Percentiles rank a stretch among this genome's conserved stretches.
These are phyloP conservation scores for Geothlypis trichas DNA, from an alignment of 2,113 vertebrate species.

Conservation along the genomic window DNA sequence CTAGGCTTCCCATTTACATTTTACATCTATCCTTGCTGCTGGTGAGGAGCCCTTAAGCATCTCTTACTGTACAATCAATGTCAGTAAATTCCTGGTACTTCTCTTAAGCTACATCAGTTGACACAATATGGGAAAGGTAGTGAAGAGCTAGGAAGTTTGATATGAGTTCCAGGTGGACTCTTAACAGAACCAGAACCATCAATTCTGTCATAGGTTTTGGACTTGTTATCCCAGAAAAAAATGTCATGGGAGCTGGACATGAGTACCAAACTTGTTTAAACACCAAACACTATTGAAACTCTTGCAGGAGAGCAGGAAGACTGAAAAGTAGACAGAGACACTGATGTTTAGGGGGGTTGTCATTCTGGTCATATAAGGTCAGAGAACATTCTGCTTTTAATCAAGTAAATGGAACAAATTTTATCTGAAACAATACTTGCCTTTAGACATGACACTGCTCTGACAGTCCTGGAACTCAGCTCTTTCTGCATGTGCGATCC, in stretches of 20 bases:
- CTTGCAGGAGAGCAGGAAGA: background rate
- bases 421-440: background rate
- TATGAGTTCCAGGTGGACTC: background rate
- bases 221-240: background rate
- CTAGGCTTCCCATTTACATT: background rate
- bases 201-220: background rate
- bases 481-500: background rate
- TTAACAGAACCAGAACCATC: background rate
- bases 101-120: background rate
- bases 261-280: background rate
- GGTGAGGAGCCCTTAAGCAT: background rate
- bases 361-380: background rate
- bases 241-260: background rate
- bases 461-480: background rate
- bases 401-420: background rate
- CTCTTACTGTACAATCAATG: background rate
- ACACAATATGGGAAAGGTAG: background rate
- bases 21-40: background rate
- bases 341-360: background rate
- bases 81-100: background rate
- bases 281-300: background rate
- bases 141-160: background rate
- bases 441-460: background rate
- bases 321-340: background rate
- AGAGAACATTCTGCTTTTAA: background rate